Evolutionary conservation across 2,113 vertebrate genomes (phyloP).

Genomic region (Atlantisia rogersi): DNA sequence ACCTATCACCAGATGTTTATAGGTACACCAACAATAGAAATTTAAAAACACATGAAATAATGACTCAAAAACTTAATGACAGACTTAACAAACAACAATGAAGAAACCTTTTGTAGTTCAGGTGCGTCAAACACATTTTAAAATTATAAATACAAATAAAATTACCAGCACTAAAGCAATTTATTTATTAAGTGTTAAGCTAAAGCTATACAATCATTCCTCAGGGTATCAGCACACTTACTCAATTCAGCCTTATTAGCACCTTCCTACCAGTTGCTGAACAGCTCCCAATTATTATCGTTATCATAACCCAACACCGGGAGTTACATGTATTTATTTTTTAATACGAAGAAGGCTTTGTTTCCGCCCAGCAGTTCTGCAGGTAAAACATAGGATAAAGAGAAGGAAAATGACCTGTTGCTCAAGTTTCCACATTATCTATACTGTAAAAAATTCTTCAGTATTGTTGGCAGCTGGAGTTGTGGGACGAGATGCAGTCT

Average conservation of each 20-base stretch:
- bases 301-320: neutral
- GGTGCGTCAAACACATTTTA: neutral
- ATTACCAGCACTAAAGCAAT: conserved; percentile 26
- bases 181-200: conserved; percentile 8
- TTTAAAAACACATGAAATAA: conserved; percentile 42
- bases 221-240: neutral
- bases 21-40: neutral
- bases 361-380: conserved; percentile 31
- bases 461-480: conserved; percentile 86
- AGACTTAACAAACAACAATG: conserved; percentile 29
- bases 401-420: neutral
- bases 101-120: conserved; percentile 3
- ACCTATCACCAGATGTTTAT: neutral
- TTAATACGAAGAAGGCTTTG: conserved; percentile 39
- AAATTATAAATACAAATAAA: conserved; percentile 21
- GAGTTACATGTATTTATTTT: neutral
- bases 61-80: neutral
- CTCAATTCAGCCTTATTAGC: conserved; percentile 11
- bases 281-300: neutral
- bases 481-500: conserved; percentile 87
- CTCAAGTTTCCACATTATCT: conserved; percentile 73
- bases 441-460: conserved; percentile 90
- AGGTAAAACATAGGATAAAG: neutral
- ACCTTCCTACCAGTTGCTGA: conserved; percentile 44
- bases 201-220: conserved; percentile 13